Evolutionary conservation across 2,797 vertebrate species (phyloP), one percentile per base, ranked within the genome.

Genomic region (Meda fulgida): DNA sequence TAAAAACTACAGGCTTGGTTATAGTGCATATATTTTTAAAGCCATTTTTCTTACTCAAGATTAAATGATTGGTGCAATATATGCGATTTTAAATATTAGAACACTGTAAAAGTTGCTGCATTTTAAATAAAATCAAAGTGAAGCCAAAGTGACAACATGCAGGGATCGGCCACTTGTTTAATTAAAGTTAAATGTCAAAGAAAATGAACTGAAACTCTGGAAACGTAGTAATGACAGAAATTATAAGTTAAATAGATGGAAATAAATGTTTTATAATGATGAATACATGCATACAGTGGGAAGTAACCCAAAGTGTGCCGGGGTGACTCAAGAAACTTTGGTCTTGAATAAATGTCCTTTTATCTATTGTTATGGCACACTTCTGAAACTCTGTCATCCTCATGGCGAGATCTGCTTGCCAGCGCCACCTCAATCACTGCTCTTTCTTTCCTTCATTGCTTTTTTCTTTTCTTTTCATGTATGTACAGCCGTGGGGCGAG

Each of bases 291-390:
- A 0, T 63, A 51, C 2, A 21, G 18, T 60, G 23, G 10, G 51
- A 63, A 48, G 23, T 38, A 81, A 82, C 73, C 65, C 65, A 78
- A 78, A 60, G 85, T 78, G 73, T 78, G 83, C 78, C 34, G 13
- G 43, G 91, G 92, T 93, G 78, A 66, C 85, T 65, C 88, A 82
- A 88, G 89, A 83, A 90, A 83, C 87, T 40, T 87, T 85, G 81
- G 81, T 91, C 91, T 91, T 84, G 84, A 91, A 92, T 91, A 93
- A 93, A 90, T 93, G 92, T 91, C 92, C 19, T 89, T 89, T 60
- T 55, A 43, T 73, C 60, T 92, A 93, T 95, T 95, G 95, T 95
- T 91, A 82, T 26, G 93, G 93, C 96, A 95, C 95, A 92, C 95
- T 94, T 93, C 65, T 79, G 90, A 91, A 88, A 89, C 92, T 70